Evolutionary conservation across 2,113 vertebrate genomes (phyloP), one percentile per base, ranked within the genome.

Genomic region (Albula goreensis): DNA sequence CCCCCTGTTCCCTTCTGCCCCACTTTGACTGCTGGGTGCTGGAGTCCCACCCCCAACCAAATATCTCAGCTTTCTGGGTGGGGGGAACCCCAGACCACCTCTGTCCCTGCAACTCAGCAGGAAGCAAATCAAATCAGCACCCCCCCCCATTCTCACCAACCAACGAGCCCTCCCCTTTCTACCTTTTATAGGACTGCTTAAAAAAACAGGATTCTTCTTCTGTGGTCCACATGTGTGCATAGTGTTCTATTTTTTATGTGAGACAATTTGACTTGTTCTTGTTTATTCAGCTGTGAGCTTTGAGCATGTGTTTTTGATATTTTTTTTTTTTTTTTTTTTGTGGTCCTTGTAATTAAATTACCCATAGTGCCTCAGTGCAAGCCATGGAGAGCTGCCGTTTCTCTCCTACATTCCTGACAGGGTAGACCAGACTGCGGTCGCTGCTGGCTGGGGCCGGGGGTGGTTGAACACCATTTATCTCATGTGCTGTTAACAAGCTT

Each of bases 201-300:
- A 51, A 49, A 19, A 78, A 13, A 85, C 50, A 78, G 12, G 53
- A 41, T 41, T 41, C 53, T 12, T 56, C 25, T 52, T 5, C 66
- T 9, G 50, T 25, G 70, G 74, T 50, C 83, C 4, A 56, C 53
- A 49, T 78, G 31, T 25, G 50, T 1, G 8, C 70, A 78, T 17
- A 48, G 12, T 78, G 70, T 82, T n/a, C 83, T 50, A 41, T 41
- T 41, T 41, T 57, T 49, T 50, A 5, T 41, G 50, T n/a, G 22
- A 66, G 80, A 48, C 82, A n/a, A n/a, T 48, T 41, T 88, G 87
- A 79, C 89, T 48, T 1, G 15, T 87, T 51, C 57, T 13, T 52
- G 13, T 87, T 90, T 88, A 90, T 90, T 88, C 84, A 85, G 17
- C 11, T 70, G 74, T 79, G 86, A 87, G 74, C 83, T 63, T 80